Evolutionary conservation across 2,113 vertebrate genomes (phyloP).

Genomic region (Himantopus leucocephalus): DNA sequence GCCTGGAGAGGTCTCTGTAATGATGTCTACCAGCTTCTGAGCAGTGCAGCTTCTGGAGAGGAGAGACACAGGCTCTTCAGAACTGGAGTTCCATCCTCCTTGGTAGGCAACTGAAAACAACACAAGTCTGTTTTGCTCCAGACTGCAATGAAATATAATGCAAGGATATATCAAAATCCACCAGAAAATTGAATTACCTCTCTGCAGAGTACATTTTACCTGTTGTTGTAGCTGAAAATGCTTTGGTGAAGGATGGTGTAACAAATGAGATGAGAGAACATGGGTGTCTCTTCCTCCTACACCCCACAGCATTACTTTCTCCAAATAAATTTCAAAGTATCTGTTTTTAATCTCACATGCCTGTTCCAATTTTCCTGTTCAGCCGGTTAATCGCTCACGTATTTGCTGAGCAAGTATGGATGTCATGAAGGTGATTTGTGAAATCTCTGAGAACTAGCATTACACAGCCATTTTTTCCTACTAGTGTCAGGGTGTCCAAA

Average conservation of each 20-base stretch:
- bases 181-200: background rate
- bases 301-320: background rate
- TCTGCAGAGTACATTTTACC: background rate
- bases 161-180: background rate
- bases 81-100: background rate
- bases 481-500: background rate
- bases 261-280: background rate
- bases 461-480: background rate
- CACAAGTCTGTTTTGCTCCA: background rate
- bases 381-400: background rate
- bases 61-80: background rate
- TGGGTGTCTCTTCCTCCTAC: background rate
- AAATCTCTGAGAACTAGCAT: constrained; percentile 14
- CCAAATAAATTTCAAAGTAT: background rate
- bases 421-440: constrained; percentile 11
- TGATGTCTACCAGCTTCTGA: background rate
- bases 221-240: background rate
- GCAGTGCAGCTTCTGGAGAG: background rate
- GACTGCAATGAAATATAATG: background rate
- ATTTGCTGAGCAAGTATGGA: background rate
- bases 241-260: background rate
- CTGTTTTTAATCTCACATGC: background rate
- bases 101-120: background rate
- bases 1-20: background rate
- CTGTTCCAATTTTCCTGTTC: constrained; percentile 15